Base-by-base conservation (phyloP, 2,888 invertebrate genomes). In the Cartodere bifasciata region DNA sequence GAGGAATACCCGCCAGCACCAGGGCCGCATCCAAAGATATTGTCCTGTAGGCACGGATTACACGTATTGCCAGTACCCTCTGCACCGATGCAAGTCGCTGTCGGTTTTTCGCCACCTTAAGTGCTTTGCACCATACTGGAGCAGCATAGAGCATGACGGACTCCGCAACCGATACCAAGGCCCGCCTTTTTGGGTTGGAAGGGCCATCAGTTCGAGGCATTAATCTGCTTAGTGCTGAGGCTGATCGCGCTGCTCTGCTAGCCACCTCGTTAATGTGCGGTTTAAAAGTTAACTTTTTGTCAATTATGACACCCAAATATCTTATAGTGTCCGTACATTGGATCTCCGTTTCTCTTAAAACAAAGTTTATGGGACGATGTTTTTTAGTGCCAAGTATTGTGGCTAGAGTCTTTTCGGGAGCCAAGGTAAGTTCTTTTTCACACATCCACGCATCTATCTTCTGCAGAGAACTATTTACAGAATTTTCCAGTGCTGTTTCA, bases 111-210 rank as follows among this genome's bases (percentile, higher is more conserved):
- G 31, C 13, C 3, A 24, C 7, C 9, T 16, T 17, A 4, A 36
- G 2, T 3, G 16, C 32, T 6, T 17, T 15, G 13, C 15, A 9
- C 38, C 40, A 41, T 14, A 36, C 28, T 11, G 41, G 39, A 2
- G 39, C 36, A 2, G 30, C 39, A 23, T 41, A 41, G n/a, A 37
- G 9, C 3, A 36, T 4, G 4, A 29, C 23, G 3, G 29, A 29
- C 10, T 30, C 17, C 2, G 27, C 25, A 1, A 31, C 26, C 7
- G n/a, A n/a, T 4, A 25, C 16, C 9, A 39, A n/a, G 1, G 35
- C 7, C 7, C 7, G 23, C n/a, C 37, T 23, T 16, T 23, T 35
- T 2, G 7, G 4, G 20, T 25, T 21, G 3, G 2, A 16, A 1
- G 35, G 35, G 2, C 35, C 37, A 2, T 29, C 24, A 2, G 36